Conservation (phyloP, 2,113 vertebrate species). For the Hassar affinis region DNA sequence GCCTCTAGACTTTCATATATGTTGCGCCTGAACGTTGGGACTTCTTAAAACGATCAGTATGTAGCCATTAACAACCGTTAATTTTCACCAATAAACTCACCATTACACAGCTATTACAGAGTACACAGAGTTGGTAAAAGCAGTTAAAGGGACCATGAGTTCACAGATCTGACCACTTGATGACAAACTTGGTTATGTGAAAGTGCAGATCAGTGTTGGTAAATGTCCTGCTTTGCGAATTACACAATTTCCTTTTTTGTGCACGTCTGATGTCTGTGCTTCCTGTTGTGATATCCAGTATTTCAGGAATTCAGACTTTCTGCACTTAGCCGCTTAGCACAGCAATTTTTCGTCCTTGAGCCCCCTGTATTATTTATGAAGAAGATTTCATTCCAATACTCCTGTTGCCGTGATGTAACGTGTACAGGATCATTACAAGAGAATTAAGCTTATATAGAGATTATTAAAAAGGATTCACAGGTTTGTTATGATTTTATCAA, state of each 20-base stretch:
- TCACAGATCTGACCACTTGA: not conserved
- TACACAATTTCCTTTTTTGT: not conserved
- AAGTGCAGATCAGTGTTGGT: not conserved
- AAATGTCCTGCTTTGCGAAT: not conserved
- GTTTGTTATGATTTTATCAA: not conserved
- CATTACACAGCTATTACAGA: not conserved
- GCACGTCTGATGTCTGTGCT: not conserved
- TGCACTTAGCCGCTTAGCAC: constrained; percentile 3
- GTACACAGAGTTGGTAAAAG: not conserved
- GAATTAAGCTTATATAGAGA: not conserved
- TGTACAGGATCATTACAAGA: not conserved
- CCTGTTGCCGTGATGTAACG: not conserved
- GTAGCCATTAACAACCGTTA: not conserved
- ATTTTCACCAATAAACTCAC: not conserved
- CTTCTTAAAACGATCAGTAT: not conserved
- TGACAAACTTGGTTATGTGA: not conserved
- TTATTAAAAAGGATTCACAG: not conserved
- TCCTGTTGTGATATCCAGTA: constrained; percentile 11
- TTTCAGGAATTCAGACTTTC: not conserved
- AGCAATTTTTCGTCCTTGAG: not conserved
- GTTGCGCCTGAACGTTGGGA: not conserved
- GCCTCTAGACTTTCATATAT: not conserved
- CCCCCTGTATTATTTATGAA: not conserved
- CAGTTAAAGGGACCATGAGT: not conserved
- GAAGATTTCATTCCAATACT: not conserved